Evolutionary conservation across 2,113 vertebrate genomes (phyloP), one percentile per base, ranked within the genome.

Genomic region (Melanotaenia duboulayi): DNA sequence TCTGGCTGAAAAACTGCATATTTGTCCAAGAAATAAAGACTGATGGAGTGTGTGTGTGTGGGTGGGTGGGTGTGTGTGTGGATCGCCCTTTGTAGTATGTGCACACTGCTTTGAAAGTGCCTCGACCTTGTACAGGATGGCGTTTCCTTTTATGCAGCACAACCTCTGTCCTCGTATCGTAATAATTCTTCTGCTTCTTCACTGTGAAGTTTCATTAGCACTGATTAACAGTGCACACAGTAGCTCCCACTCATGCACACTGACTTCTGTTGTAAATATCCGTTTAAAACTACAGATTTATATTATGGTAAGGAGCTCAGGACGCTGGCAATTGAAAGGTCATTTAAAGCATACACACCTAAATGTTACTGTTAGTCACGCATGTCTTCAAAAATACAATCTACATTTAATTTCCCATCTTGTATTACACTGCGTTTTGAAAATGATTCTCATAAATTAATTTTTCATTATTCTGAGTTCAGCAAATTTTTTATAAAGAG

Each of bases 1-100:
- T 96, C 97, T 0, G 94, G 96, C 85, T 98, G 94, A 98, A 61
- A n/a, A 51, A 61, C 14, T 44, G n/a, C 40, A 22, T 59, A 23
- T 61, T 67, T 52, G 37, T 82, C 55, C 10, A 48, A n/a, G 11
- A 48, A n/a, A 19, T 16, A 32, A 46, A 78, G 67, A 87, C 76
- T 85, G 78, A 64, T 11, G 6, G 56, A 57, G 72, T 39, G 66
- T 60, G 54, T 23, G 37, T 42, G 59, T 39, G 62, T 11, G n/a
- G 57, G 25, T 67, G 78, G 12, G 58, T 39, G 75, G 28, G 35
- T 42, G 1, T 62, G 51, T 66, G 71, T 76, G 74, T 52, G 68
- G 76, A 76, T 79, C 57, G 49, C 70, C 72, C 76, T 83, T 85
- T 84, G 65, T 76, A 82, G 75, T 81, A 50, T 74, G 85, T 89